Percentiles rank a stretch among this genome's conserved stretches.
Evolutionary conservation across 2,797 vertebrate species (phyloP).

Genomic region (Rhyacichthys aspro): DNA sequence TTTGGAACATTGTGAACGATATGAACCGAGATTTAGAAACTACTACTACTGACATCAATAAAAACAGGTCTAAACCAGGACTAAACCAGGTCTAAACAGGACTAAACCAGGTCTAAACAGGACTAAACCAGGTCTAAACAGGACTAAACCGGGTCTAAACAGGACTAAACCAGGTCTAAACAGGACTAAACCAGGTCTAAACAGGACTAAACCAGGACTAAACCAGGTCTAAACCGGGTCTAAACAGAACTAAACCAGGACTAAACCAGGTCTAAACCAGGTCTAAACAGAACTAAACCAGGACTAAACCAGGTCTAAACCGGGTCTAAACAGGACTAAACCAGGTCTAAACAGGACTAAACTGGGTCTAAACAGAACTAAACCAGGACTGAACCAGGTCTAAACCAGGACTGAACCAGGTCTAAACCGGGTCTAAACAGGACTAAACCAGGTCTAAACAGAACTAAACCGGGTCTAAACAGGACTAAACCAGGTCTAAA

Average conservation of each 20-base stretch:
- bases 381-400: background rate
- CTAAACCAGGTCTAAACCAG: no score
- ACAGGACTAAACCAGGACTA: background rate
- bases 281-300: background rate
- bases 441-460: background rate
- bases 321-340: no score
- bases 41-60: no score
- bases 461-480: background rate
- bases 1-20: no score
- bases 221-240: no score
- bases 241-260: no score
- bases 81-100: background rate
- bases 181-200: background rate
- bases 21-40: no score
- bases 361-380: background rate
- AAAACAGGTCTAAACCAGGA: background rate
- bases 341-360: no score
- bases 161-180: background rate
- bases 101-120: background rate
- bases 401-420: slow-evolving; percentile 4
- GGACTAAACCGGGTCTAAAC: no score
- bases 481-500: background rate
- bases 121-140: no score
- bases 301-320: background rate
- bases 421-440: background rate